phyloP scores from a whole-genome alignment of 2,113 vertebrate genomes.

The Etheostoma spectabile region DNA sequence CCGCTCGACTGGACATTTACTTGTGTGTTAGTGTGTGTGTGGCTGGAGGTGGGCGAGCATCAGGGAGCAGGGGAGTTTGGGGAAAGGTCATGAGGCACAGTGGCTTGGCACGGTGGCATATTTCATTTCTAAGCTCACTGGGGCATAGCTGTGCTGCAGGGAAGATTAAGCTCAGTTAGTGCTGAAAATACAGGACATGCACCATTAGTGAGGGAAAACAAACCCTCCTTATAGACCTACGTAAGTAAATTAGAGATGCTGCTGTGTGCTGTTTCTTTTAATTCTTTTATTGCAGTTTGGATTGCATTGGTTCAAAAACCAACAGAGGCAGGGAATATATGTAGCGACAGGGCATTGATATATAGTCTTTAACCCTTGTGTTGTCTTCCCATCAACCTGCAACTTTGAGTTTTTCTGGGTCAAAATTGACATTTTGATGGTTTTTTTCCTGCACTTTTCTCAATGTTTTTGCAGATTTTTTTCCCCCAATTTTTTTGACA shows the following conservation, averaged over 20 bases:
- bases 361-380: not conserved
- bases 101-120: slow-evolving; percentile 71
- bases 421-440: too few species aligned
- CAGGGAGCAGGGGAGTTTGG: slow-evolving; percentile 61
- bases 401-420: too few species aligned
- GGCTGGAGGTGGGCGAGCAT: slow-evolving; percentile 50
- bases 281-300: not conserved
- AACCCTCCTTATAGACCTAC: slow-evolving; percentile 12
- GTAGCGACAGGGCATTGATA: not conserved
- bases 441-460: too few species aligned
- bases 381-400: too few species aligned
- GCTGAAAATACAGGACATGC: slow-evolving; percentile 39
- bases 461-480: too few species aligned
- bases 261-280: slow-evolving; percentile 8
- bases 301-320: too few species aligned
- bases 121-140: slow-evolving; percentile 75
- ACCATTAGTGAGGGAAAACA: slow-evolving; percentile 48
- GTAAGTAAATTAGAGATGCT: slow-evolving; percentile 45
- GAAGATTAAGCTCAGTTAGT: slow-evolving; percentile 65
- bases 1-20: slow-evolving; percentile 10
- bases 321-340: not conserved
- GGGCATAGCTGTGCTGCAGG: slow-evolving; percentile 68
- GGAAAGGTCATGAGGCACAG: slow-evolving; percentile 67
- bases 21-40: slow-evolving; percentile 29
- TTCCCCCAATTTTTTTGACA: too few species aligned